A percentile compares a stretch with the other conserved stretches of the same genome.
These are phyloP conservation scores for Autographa pulchrina DNA, from an alignment of 2,888 invertebrate genomes.

Conservation along the genomic window DNA sequence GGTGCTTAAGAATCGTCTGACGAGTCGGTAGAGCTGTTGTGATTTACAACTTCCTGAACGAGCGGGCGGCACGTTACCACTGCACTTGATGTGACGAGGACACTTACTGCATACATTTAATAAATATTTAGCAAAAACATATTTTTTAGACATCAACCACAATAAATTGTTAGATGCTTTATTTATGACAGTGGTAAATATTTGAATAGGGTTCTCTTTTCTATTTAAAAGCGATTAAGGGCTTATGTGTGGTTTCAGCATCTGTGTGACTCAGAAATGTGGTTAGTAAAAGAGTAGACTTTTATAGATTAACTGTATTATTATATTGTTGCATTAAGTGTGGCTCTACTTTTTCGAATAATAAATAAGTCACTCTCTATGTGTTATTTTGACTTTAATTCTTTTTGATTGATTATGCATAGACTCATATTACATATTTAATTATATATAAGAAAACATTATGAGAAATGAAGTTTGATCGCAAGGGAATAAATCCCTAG, in stretches of 20 bases:
- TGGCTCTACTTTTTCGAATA: neutral
- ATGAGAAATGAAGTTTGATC: no score
- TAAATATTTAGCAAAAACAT: slow-evolving; percentile 49
- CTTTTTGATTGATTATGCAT: neutral
- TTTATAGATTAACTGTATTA: neutral
- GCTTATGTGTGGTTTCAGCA: neutral
- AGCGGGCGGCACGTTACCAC: slow-evolving; percentile 70
- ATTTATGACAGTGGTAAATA: neutral
- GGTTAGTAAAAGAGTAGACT: neutral
- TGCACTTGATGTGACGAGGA: slow-evolving; percentile 72
- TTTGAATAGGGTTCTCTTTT: neutral
- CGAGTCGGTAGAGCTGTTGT: slow-evolving; percentile 72
- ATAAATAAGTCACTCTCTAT: neutral
- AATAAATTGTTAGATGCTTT: neutral
- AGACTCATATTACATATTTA: neutral
- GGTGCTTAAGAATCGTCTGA: slow-evolving; percentile 71
- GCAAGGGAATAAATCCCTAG: no score
- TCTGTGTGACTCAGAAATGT: neutral
- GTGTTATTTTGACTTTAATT: neutral
- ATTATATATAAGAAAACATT: no score
- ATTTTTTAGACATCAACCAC: neutral
- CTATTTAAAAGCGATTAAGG: neutral
- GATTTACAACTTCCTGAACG: slow-evolving; percentile 86
- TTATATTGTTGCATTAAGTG: neutral
- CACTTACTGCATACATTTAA: slow-evolving; percentile 53